Evolutionary conservation across 2,113 vertebrate genomes (phyloP).

Genomic region (Zosterops japonicus): DNA sequence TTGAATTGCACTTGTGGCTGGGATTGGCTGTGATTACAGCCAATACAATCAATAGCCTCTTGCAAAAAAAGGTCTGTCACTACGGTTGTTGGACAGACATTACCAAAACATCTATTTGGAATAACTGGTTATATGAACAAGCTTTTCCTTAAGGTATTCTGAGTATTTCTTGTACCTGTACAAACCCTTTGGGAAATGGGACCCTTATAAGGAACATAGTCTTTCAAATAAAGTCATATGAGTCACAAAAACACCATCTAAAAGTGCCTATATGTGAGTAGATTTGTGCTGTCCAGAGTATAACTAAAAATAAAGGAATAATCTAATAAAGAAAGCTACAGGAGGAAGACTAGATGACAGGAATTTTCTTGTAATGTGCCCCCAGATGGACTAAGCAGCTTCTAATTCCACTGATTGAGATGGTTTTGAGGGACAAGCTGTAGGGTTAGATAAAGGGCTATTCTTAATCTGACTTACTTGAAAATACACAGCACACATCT

Average conservation of each 20-base stretch:
- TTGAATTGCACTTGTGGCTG: not conserved
- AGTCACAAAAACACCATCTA: not conserved
- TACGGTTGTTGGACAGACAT: not conserved
- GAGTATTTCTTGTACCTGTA: not conserved
- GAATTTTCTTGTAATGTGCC: not conserved
- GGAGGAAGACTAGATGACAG: not conserved
- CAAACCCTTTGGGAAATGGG: not conserved
- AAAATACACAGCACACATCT: conserved; percentile 17
- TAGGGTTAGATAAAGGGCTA: not conserved
- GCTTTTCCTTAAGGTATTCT: not conserved
- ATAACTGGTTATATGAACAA: not conserved
- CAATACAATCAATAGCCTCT: not conserved
- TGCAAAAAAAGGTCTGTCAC: not conserved
- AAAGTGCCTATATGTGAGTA: not conserved
- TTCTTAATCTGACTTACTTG: conserved; percentile 31
- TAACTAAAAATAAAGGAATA: not conserved
- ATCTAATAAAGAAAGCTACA: not conserved
- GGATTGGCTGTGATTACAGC: not conserved
- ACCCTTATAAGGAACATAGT: not conserved
- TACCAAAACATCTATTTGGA: not conserved
- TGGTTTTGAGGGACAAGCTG: conserved; percentile 3
- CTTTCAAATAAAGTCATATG: not conserved
- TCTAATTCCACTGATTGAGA: conserved; percentile 28
- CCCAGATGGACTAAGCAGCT: conserved; percentile 21
- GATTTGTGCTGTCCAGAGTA: not conserved